Conservation (phyloP, 2,888 invertebrate genomes). For the Spilarctia lutea region DNA sequence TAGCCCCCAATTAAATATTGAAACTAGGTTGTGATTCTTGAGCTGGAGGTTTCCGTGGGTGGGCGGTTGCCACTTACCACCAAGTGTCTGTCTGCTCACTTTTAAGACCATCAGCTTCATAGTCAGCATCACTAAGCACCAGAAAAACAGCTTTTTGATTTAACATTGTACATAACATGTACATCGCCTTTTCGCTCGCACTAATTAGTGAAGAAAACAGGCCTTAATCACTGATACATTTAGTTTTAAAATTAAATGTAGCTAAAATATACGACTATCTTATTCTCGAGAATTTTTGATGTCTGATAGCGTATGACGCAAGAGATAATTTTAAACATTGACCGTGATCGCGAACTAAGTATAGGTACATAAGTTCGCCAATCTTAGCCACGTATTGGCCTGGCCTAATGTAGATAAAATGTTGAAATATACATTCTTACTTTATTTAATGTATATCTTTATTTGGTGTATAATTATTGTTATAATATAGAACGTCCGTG, state of each 20-base stretch:
- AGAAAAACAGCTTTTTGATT: no score
- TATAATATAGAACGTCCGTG: no score
- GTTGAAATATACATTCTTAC: background rate
- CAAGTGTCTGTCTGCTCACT: no score
- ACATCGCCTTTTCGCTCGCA: no score
- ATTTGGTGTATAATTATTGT: no score
- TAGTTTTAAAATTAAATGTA: background rate
- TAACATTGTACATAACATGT: background rate
- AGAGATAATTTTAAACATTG: slow-evolving; percentile 9
- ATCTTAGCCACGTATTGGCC: background rate
- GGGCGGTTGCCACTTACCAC: no score
- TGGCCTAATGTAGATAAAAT: background rate
- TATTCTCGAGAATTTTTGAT: background rate
- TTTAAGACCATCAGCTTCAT: no score
- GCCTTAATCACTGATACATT: background rate
- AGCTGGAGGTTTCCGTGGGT: no score
- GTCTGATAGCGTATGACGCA: background rate
- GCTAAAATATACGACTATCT: background rate
- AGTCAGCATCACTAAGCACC: no score
- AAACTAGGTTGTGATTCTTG: no score
- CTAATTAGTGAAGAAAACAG: background rate
- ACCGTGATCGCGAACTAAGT: slow-evolving; percentile 2
- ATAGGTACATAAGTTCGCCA: background rate
- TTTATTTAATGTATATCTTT: background rate
- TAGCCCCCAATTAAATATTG: no score